These are phyloP conservation scores for Sebastes nivosus DNA, from an alignment of 2,797 vertebrate genomes.

Conservation along the genomic window DNA sequence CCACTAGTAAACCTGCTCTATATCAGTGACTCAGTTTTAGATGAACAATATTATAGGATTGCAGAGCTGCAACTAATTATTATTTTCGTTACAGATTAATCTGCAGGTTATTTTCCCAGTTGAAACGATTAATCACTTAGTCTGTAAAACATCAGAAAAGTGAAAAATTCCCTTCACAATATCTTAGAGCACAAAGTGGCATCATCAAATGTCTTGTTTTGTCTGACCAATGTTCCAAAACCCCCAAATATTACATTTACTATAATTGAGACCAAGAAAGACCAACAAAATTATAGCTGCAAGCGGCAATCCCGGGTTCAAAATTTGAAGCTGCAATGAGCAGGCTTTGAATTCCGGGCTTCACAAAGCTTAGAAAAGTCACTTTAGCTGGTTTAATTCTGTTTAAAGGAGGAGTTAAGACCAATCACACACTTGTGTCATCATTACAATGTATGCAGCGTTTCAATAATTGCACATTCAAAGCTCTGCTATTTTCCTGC, in stretches of 20 bases:
- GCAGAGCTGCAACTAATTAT: background rate
- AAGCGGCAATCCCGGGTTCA: too few species aligned
- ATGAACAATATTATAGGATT: background rate
- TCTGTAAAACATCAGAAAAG: background rate
- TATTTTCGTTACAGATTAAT: background rate
- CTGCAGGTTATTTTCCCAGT: background rate
- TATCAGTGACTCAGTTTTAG: background rate
- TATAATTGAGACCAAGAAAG: background rate
- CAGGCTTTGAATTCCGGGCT: background rate
- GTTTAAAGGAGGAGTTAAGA: background rate
- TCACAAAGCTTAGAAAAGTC: background rate
- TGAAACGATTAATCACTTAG: background rate
- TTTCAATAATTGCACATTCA: background rate
- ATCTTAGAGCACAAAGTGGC: background rate
- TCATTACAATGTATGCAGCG: background rate
- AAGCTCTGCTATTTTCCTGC: too few species aligned
- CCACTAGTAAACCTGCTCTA: background rate
- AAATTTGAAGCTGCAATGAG: background rate
- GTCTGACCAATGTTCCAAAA: background rate
- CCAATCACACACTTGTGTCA: background rate
- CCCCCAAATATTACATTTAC: background rate
- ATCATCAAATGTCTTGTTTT: background rate
- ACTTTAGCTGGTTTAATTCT: background rate
- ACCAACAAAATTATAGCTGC: too few species aligned
- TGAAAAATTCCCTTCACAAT: background rate